phyloP scores from a whole-genome alignment of 2,797 vertebrate genomes.

The Rhynchonycteris naso region DNA sequence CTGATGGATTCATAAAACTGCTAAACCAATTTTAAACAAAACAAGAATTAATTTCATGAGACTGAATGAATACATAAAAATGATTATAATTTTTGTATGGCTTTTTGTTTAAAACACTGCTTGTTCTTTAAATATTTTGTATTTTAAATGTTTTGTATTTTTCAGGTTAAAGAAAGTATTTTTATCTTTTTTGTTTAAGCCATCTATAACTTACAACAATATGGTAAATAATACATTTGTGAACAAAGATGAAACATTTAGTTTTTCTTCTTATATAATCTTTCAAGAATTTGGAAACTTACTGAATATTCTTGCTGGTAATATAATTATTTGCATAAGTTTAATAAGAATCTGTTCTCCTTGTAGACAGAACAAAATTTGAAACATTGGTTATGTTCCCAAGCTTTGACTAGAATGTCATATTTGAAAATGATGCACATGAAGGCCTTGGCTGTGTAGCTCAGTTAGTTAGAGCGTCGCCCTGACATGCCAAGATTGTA shows the following conservation, averaged over 20 bases:
- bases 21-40: background rate
- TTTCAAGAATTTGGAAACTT: background rate
- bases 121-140: background rate
- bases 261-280: background rate
- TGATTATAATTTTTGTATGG: background rate
- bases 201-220: background rate
- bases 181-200: background rate
- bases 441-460: too few relatives aligned
- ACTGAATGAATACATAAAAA: background rate
- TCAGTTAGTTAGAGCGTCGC: too few relatives aligned
- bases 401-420: background rate
- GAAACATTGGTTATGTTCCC: slow-evolving; percentile 12
- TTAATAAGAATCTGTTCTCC: slow-evolving; percentile 19
- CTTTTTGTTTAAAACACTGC: background rate
- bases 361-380: background rate
- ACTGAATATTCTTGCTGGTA: background rate
- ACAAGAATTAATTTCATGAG: background rate
- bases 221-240: background rate
- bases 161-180: background rate
- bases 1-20: background rate
- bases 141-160: too few relatives aligned
- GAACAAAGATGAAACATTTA: background rate
- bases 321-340: background rate
- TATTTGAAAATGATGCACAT: background rate
- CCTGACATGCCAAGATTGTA: too few relatives aligned